These are phyloP conservation scores for Trachythela sp. DNA, from an alignment of 64 coral and sea anemone genomes.

Conservation along the genomic window DNA sequence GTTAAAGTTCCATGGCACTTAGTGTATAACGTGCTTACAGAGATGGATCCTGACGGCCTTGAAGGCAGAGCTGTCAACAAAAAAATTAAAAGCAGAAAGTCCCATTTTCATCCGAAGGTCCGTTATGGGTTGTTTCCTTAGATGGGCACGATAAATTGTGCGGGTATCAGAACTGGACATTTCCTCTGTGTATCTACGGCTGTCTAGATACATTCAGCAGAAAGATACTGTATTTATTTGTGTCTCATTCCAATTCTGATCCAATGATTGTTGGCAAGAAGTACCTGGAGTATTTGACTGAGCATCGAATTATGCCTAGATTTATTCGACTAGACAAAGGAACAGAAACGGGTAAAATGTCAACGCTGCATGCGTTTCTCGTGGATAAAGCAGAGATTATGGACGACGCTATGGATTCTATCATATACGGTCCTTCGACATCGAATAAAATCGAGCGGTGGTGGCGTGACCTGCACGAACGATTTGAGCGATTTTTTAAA, in stretches of 20 bases:
- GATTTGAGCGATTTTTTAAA: background rate
- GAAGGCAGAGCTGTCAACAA: background rate
- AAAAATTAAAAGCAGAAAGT: background rate
- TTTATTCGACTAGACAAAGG: too few relatives aligned
- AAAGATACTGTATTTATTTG: background rate
- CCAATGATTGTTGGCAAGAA: background rate
- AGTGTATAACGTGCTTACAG: background rate
- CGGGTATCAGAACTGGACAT: background rate
- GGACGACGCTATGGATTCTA: background rate
- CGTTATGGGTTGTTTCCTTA: background rate
- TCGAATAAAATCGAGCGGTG: background rate
- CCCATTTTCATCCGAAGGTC: background rate
- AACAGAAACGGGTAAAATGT: too few relatives aligned
- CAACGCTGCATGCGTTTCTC: background rate
- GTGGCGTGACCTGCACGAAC: background rate
- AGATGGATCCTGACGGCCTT: background rate
- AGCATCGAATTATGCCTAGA: too few relatives aligned
- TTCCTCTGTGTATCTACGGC: background rate
- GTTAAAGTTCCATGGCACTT: background rate
- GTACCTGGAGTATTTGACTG: background rate
- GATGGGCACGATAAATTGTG: background rate
- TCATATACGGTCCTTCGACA: background rate
- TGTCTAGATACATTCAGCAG: background rate
- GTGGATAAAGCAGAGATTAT: background rate
- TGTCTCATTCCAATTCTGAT: background rate